phyloP scores from a whole-genome alignment of 2,888 invertebrate genomes.

The Tethea ocularis region DNA sequence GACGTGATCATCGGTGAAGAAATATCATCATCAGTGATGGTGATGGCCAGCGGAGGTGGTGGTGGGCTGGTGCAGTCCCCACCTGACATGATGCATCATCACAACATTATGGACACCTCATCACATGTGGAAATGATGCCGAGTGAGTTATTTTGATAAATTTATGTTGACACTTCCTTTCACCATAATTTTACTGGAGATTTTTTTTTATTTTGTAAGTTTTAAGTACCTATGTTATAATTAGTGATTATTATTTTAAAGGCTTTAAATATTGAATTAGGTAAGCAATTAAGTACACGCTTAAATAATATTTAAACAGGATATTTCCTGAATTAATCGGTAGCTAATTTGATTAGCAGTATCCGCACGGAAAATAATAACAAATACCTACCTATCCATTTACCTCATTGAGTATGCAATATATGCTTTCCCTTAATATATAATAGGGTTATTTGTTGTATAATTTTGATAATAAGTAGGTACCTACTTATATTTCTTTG shows the following conservation, averaged over 20 bases:
- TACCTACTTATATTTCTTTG: too few species aligned
- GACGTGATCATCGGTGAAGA: conserved; percentile 50
- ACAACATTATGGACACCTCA: conserved; percentile 79
- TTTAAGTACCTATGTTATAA: too few species aligned
- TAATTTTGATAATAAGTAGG: too few species aligned
- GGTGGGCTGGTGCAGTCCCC: conserved; percentile 82
- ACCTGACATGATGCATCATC: conserved; percentile 81
- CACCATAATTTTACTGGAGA: neutral
- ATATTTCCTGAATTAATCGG: neutral
- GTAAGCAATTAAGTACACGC: neutral
- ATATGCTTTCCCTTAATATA: neutral
- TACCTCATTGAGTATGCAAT: neutral
- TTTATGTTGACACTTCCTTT: neutral
- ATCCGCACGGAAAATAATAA: neutral
- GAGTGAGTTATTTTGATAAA: conserved; percentile 62
- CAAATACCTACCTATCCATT: neutral
- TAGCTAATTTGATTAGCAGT: neutral
- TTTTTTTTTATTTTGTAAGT: neutral
- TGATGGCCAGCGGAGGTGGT: conserved; percentile 80
- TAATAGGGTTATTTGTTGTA: too few species aligned
- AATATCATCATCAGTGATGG: conserved; percentile 65
- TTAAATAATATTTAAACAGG: neutral
- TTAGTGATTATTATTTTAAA: too few species aligned
- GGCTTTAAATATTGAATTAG: too few species aligned
- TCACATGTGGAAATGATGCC: conserved; percentile 82